Conservation (phyloP, 2,797 vertebrate species). For the Tokudaia muenninki region DNA sequence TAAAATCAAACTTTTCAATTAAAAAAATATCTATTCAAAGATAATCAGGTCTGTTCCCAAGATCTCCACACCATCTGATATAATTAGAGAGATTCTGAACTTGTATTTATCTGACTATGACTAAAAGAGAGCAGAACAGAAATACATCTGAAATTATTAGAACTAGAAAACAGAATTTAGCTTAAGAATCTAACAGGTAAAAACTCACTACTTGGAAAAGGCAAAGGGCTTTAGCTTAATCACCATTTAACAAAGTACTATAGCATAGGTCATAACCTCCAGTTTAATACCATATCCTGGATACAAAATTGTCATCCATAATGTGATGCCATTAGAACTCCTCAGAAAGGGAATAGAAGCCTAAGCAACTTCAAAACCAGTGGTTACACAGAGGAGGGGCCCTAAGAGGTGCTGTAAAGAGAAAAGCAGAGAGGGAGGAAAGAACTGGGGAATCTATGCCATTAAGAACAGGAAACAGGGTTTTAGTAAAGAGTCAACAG, state of each 20-base stretch:
- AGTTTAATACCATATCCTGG: not conserved
- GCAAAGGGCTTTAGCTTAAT: not conserved
- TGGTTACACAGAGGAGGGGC: not conserved
- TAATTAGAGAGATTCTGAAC: constrained; percentile 28
- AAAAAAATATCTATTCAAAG: not conserved
- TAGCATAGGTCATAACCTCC: not conserved
- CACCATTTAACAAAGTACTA: not conserved
- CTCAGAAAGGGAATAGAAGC: not conserved
- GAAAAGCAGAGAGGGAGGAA: not conserved
- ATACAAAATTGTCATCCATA: not conserved
- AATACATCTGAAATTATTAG: not conserved
- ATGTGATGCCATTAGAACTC: not conserved
- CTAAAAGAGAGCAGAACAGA: not conserved
- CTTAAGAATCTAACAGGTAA: not conserved
- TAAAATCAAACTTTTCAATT: not conserved
- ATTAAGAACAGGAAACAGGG: not conserved
- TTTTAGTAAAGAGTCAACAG: not conserved
- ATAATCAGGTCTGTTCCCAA: not conserved
- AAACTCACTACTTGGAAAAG: constrained; percentile 11
- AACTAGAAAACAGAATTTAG: constrained; percentile 30
- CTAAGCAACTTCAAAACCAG: not conserved
- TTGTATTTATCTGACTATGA: not conserved
- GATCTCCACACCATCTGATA: not conserved
- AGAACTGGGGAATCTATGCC: not conserved
- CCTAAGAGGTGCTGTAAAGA: not conserved